Evolutionary conservation across 2,888 invertebrate genomes (phyloP), one percentile per base, ranked within the genome.

Genomic region (Drosophila birchii): DNA sequence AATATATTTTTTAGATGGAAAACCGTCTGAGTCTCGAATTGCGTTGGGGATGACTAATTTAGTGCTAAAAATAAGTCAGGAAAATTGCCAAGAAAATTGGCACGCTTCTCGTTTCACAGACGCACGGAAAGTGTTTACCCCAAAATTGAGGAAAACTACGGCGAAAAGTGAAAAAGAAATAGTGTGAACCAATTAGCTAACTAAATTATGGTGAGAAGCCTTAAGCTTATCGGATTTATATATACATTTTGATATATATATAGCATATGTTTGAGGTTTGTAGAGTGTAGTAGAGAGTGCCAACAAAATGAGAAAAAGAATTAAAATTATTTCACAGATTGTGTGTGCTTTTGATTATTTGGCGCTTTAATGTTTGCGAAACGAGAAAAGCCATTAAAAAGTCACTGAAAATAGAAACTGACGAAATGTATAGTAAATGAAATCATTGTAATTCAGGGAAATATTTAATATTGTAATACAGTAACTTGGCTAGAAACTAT

Each of bases 71-170:
- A 84, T 88, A 84, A 67, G 62, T 11, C 34, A 70, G 67, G 74
- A 86, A 79, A 69, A 76, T 72, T 82, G 88, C 78, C 78, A 76
- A 88, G 81, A 88, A 86, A 84, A 79, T 84, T 84, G 84, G 84
- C 84, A 84, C 84, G 84, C 84, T 88, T 84, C 82, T 88, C 53
- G 72, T 70, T 73, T 73, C 62, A 61, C 34, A 61, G 51, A 58
- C 18, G 54, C 43, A 53, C 51, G 20, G 38, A 66, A 60, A 43
- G 38, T 69, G 56, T 57, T 39, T 59, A 59, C 61, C 41, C 49
- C 39, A 29, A 51, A 55, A 62, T 18, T 56, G 47, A 49, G 54
- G 39, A 45, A 59, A 66, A 54, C 68, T 67, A 67, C 39, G 29
- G 56, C 58, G 18, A 60, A 61, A 57, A 43, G 47, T 47, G 47